A percentile compares a stretch with the other conserved stretches of the same genome.
Conservation (phyloP, 2,113 vertebrate genomes). For the Holacanthus passer region DNA sequence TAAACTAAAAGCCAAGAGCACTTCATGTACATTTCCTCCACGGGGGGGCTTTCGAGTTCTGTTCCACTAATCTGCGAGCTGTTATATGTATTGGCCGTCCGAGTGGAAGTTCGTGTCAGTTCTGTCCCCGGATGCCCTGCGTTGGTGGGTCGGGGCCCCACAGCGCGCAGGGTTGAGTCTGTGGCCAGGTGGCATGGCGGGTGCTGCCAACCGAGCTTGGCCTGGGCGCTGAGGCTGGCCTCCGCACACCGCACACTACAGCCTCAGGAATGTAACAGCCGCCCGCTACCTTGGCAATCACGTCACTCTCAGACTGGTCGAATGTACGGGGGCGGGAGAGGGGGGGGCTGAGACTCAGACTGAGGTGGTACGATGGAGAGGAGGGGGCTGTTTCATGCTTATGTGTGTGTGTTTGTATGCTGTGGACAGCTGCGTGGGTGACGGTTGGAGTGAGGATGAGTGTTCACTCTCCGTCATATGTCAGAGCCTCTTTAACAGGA, state of each 20-base stretch:
- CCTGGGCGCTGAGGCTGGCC: conserved; percentile 58
- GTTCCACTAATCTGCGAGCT: conserved; percentile 46
- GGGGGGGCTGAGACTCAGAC: conserved; percentile 32
- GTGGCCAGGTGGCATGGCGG: conserved; percentile 67
- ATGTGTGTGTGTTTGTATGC: conserved; percentile 25
- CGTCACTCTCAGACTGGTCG: conserved; percentile 76
- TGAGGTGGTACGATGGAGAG: conserved; percentile 54
- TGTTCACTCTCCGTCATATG: conserved; percentile 75
- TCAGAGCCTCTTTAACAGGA: conserved; percentile 71
- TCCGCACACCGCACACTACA: conserved; percentile 70
- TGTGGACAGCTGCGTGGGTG: conserved; percentile 76
- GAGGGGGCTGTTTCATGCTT: conserved; percentile 46
- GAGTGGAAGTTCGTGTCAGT: conserved; percentile 52
- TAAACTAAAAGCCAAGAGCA: conserved; percentile 15
- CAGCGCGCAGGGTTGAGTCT: conserved; percentile 52
- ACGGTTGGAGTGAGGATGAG: conserved; percentile 68
- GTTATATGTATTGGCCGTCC: conserved; percentile 31
- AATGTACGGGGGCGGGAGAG: conserved; percentile 48
- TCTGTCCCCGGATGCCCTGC: conserved; percentile 75
- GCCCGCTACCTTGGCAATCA: conserved; percentile 80
- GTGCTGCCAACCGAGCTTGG: conserved; percentile 73
- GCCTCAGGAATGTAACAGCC: conserved; percentile 83
- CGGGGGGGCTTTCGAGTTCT: conserved; percentile 9
- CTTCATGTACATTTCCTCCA: conserved; percentile 31
- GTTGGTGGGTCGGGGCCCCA: conserved; percentile 56